These are phyloP conservation scores for Paracanthobrama guichenoti DNA, from an alignment of 2,113 vertebrate species.

Conservation along the genomic window DNA sequence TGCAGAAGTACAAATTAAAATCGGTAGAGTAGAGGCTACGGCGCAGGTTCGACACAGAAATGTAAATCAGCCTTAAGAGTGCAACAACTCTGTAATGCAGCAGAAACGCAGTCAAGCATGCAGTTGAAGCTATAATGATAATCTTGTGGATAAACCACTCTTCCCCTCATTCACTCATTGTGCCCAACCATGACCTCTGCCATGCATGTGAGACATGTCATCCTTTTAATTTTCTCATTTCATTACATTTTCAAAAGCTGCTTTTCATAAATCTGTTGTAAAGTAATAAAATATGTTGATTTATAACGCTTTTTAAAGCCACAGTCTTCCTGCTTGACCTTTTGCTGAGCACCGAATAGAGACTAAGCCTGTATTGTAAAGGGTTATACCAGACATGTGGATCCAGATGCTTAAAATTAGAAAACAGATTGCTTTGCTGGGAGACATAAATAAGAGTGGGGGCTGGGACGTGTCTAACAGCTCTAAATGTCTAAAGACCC, in stretches of 20 bases:
- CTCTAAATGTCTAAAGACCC: slow-evolving; percentile 35
- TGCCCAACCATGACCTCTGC: background rate
- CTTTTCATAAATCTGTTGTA: slow-evolving; percentile 34
- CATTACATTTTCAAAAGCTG: slow-evolving; percentile 42
- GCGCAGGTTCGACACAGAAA: too few relatives aligned
- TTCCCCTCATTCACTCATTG: background rate
- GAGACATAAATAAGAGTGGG: background rate
- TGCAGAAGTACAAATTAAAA: too few relatives aligned
- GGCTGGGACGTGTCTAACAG: slow-evolving; percentile 1
- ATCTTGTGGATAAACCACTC: background rate
- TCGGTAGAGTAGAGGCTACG: too few relatives aligned
- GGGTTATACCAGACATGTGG: slow-evolving; percentile 6
- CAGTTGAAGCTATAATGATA: background rate
- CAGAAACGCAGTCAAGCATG: background rate
- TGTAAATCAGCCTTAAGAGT: too few relatives aligned
- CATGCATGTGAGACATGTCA: background rate
- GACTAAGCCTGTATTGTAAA: slow-evolving; percentile 16
- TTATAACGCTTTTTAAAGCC: slow-evolving; percentile 29
- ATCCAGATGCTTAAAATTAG: slow-evolving; percentile 40
- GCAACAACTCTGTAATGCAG: background rate
- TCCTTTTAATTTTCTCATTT: slow-evolving; percentile 34
- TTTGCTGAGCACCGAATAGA: background rate
- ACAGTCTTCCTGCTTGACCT: background rate
- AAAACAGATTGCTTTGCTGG: slow-evolving; percentile 45
- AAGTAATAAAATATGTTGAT: slow-evolving; percentile 4